Percentiles rank a stretch among this genome's conserved stretches.
Conservation (phyloP, 2,113 vertebrate species). For the Zingel zingel region DNA sequence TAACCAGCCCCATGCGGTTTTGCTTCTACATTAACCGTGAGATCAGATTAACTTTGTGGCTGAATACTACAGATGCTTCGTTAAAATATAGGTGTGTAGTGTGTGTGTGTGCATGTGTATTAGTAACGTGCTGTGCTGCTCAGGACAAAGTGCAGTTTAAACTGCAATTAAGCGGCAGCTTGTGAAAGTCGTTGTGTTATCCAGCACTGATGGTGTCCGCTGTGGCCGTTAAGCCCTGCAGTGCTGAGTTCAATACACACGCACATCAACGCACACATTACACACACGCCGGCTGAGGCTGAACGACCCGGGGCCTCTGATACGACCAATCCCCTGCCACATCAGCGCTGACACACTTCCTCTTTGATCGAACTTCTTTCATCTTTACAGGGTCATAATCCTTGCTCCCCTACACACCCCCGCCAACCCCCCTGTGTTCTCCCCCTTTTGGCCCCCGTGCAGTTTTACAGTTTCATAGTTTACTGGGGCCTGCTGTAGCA, state of each 20-base stretch:
- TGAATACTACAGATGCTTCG: slow-evolving; percentile 63
- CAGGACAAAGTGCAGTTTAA: slow-evolving; percentile 79
- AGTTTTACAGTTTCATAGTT: slow-evolving; percentile 72
- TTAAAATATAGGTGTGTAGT: slow-evolving; percentile 54
- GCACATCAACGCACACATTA: slow-evolving; percentile 43
- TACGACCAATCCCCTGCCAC: slow-evolving; percentile 79
- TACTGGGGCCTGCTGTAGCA: slow-evolving; percentile 67
- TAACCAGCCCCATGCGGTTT: slow-evolving; percentile 79
- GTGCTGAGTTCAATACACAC: slow-evolving; percentile 67
- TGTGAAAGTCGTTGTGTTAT: slow-evolving; percentile 82
- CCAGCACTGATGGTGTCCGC: slow-evolving; percentile 73
- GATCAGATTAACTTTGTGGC: slow-evolving; percentile 81
- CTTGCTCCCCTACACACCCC: slow-evolving; percentile 71
- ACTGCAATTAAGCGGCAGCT: slow-evolving; percentile 82
- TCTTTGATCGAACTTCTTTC: slow-evolving; percentile 86
- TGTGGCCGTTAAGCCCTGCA: slow-evolving; percentile 78
- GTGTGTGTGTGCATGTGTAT: slow-evolving; percentile 41
- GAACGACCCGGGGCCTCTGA: slow-evolving; percentile 70
- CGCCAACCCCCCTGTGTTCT: slow-evolving; percentile 36
- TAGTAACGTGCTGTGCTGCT: slow-evolving; percentile 61
- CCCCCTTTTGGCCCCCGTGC: slow-evolving; percentile 53
- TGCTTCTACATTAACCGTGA: slow-evolving; percentile 83
- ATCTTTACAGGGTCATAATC: slow-evolving; percentile 88
- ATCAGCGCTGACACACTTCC: slow-evolving; percentile 81
- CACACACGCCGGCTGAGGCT: slow-evolving; percentile 37